Conservation (phyloP, 2,797 vertebrate genomes). For the Rhabdophis nuchalis region DNA sequence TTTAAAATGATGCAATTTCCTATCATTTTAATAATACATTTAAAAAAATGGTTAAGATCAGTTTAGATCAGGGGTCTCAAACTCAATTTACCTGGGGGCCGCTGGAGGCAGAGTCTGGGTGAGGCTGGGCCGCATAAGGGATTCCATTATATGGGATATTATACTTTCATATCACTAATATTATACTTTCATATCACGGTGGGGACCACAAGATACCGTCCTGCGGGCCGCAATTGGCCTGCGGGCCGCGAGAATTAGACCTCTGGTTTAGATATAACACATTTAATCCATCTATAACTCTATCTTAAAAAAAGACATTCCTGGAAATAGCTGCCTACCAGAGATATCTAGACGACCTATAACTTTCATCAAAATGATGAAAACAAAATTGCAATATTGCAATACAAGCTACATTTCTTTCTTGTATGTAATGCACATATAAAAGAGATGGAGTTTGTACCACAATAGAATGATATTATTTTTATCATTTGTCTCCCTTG, state of each 20-base stretch:
- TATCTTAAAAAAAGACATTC: neutral
- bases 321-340: neutral
- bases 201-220: no score
- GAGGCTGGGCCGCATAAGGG: no score
- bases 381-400: neutral
- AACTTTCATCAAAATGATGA: neutral
- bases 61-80: no score
- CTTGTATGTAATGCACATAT: neutral
- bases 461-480: neutral
- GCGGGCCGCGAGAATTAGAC: no score
- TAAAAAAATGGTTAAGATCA: neutral
- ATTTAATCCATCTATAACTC: neutral
- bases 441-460: neutral
- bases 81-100: no score
- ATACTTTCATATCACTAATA: no score
- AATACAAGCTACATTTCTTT: neutral
- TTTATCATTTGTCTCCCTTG: neutral
- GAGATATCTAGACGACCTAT: neutral
- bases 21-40: neutral
- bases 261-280: neutral
- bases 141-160: no score
- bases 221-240: no score
- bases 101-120: no score
- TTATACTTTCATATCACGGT: no score
- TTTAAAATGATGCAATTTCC: neutral